Conservation (phyloP, 2,113 vertebrate species). For the Podarcis muralis region DNA sequence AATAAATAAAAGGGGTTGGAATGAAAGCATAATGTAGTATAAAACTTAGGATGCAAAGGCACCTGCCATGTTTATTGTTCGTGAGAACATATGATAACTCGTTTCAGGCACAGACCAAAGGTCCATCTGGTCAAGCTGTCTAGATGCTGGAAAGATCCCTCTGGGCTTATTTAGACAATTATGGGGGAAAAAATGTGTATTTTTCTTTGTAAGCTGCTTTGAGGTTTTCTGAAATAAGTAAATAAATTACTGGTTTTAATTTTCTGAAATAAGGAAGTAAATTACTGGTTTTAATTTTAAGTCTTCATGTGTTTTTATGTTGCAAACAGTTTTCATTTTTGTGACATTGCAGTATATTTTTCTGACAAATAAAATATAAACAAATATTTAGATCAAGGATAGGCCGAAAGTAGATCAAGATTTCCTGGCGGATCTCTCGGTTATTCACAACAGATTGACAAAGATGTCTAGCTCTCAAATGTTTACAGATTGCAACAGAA, state of each 20-base stretch:
- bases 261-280: too few species aligned
- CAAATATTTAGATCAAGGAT: background rate
- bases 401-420: background rate
- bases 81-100: background rate
- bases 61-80: background rate
- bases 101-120: background rate
- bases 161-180: background rate
- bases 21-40: background rate
- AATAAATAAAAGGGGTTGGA: background rate
- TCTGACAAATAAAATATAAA: too few species aligned
- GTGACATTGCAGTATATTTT: too few species aligned
- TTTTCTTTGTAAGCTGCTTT: too few species aligned
- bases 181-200: too few species aligned
- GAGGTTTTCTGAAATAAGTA: too few species aligned
- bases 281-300: too few species aligned
- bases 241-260: too few species aligned
- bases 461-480: background rate
- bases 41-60: background rate
- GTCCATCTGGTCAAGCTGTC: background rate
- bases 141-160: background rate
- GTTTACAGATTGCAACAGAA: background rate
- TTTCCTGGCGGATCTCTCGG: background rate
- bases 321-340: too few species aligned
- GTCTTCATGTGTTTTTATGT: too few species aligned
- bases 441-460: background rate